Base-by-base conservation (phyloP, 30 jellyfish, hydroid and myxozoan species). In the Pseudorhiza aurosa region DNA sequence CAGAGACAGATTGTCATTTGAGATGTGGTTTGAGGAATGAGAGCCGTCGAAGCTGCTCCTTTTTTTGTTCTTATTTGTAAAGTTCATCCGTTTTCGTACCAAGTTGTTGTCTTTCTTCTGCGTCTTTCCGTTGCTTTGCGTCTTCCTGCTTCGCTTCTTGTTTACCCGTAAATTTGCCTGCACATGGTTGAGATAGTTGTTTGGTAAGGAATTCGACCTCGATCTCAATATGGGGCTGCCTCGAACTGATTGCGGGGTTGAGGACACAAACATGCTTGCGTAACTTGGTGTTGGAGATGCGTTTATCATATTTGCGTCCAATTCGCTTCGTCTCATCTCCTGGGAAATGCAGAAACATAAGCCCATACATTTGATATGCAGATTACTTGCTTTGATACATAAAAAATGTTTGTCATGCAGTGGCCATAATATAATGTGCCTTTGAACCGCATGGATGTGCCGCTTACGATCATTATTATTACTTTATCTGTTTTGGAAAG, bases 191-290 rank as follows among this genome's bases (percentile, higher is more conserved):
- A 57, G 18, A 21, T 63, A 77, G 4, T 70, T 51, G 44, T 80
- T 70, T 51, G 91, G 91, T 47, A 80, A 44, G 24, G 91, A 80
- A 84, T 80, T 80, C 14, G 91, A 64, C 78, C 91, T 64, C 77
- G 91, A 80, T 36, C 84, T 80, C 77, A 80, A 62, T n/a, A 58
- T 69, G 26, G 91, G 91, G 77, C 91, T 80, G 77, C 91, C 91
- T 80, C 84, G 91, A 62, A 65, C 27, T 53, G 91, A 80, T 21
- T 80, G 91, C 32, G 91, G 91, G 2, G 91, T 80, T 18, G 83
- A 70, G 1, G 80, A 53, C 10, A 70, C 72, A 19, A 80, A 53
- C 91, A 80, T 80, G 59, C 91, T 80, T 32, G 91, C 84, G 64
- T 80, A 80, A 46, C 81, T 80, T 33, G 82, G 56, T 5, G 91